Percentiles rank a stretch among this genome's conserved stretches.
Evolutionary conservation across 1,140 invertebrate genomes (phyloP).

Genomic region (Latrodectus geometricus): DNA sequence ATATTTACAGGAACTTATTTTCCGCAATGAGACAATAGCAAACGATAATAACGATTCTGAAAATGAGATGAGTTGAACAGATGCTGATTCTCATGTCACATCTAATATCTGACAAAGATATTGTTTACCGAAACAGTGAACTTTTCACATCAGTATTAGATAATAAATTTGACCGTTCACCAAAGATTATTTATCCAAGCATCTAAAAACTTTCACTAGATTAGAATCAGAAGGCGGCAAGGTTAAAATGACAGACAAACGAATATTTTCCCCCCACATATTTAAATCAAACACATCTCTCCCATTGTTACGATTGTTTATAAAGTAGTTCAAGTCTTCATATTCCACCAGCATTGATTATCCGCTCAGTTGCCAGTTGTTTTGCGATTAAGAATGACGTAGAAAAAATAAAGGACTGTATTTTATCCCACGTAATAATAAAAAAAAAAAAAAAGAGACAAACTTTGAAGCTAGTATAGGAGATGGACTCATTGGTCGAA

Average conservation of each 20-base stretch:
- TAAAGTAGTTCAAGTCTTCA: slow-evolving; percentile 33
- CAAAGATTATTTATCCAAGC: neutral
- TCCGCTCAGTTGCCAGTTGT: slow-evolving; percentile 5
- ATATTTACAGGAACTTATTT: neutral
- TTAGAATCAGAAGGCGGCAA: neutral
- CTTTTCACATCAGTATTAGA: slow-evolving; percentile 2
- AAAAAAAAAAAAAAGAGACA: slow-evolving; percentile 4
- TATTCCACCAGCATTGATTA: neutral
- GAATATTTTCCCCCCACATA: neutral
- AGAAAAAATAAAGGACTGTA: slow-evolving; percentile 4
- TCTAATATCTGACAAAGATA: neutral
- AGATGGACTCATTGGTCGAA: slow-evolving; percentile 17
- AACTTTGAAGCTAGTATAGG: neutral
- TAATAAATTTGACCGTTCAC: neutral
- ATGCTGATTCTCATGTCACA: slow-evolving; percentile 14
- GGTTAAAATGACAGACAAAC: neutral
- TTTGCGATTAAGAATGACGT: slow-evolving; percentile 11
- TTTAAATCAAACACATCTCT: slow-evolving; percentile 7
- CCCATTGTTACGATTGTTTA: slow-evolving; percentile 13
- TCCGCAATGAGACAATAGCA: neutral
- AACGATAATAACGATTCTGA: neutral
- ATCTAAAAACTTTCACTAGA: neutral
- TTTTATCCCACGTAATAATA: slow-evolving; percentile 12
- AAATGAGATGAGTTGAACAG: neutral
- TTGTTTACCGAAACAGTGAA: slow-evolving; percentile 7